Conservation (phyloP, 2,113 vertebrate genomes). For the Oncorhynchus kisutch region DNA sequence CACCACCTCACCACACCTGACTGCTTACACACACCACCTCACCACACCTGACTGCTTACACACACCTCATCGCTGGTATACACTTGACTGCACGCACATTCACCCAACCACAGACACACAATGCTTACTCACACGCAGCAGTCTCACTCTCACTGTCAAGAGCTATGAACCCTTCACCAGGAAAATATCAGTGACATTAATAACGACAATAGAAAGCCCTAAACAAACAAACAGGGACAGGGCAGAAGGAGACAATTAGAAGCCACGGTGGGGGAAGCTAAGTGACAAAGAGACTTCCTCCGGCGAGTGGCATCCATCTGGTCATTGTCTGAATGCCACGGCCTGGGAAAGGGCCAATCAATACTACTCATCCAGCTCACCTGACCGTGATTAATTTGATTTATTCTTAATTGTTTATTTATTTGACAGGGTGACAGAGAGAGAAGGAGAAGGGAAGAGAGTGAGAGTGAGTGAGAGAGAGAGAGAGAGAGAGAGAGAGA, state of each 20-base stretch:
- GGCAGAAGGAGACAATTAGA: not conserved
- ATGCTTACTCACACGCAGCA: no score
- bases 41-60: no score
- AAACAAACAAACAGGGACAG: constrained; percentile 66
- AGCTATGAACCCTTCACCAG: not conserved
- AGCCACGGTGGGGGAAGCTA: no score
- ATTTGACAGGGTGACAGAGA: no score
- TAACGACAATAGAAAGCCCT: constrained; percentile 84
- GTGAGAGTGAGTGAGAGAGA: no score
- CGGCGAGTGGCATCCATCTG: constrained; percentile 57
- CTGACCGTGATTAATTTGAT: constrained; percentile 85
- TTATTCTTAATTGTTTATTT: constrained; percentile 21
- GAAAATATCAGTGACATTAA: constrained; percentile 83
- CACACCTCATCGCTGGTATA: no score
- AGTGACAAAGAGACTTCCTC: not conserved
- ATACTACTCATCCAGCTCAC: not conserved
- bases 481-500: no score
- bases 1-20: no score
- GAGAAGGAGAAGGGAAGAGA: no score
- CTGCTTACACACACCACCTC: no score
- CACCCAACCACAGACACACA: no score
- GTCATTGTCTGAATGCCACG: constrained; percentile 86
- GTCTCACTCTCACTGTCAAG: not conserved
- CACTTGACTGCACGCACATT: no score
- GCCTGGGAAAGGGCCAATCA: constrained; percentile 89